Evolutionary conservation across 2,888 invertebrate genomes (phyloP), one percentile per base, ranked within the genome.

Genomic region (Plagodis dolabraria): DNA sequence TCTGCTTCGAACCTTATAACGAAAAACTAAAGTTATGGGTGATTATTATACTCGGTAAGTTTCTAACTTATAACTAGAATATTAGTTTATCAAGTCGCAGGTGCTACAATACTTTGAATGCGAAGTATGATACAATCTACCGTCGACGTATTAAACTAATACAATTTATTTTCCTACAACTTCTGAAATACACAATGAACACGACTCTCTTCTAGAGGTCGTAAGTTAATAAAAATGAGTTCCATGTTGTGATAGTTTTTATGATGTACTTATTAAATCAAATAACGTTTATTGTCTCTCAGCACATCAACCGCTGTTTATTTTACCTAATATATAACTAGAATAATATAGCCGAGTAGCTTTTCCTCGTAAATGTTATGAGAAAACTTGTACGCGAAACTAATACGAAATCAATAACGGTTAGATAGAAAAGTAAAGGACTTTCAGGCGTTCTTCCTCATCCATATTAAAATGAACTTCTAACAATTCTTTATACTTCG

Each of bases 161-260:
- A 53, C 38, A 49, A 33, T 51, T 59, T 33, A 48, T 10, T 22
- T 49, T 58, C 49, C 42, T 54, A 54, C 22, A 33, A 40, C 49
- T 53, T 59, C 53, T 42, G 42, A 66, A 63, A 56, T 56, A 48
- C 61, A 59, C 57, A 54, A 50, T 60, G 59, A 59, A 64, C 62
- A 54, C 52, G 57, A 60, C 71, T 58, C 63, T 40, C 47, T 58
- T 46, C n/a, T 49, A 52, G 66, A 70, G 69, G 70, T 74, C 71
- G 22, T 22, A 22, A 22, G 22, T 22, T 22, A 2, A 4, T 22
- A 1, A 22, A 22, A 22, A 22, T 22, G 22, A 22, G 22, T 22
- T 22, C 22, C 22, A 22, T 22, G 22, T 2, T 22, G 22, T 22
- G 22, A 22, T 22, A 22, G 22, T 22, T 22, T 22, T 22, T 22